Conservation (phyloP, 1,140 invertebrate genomes). For the Chrysomallon squamiferum region DNA sequence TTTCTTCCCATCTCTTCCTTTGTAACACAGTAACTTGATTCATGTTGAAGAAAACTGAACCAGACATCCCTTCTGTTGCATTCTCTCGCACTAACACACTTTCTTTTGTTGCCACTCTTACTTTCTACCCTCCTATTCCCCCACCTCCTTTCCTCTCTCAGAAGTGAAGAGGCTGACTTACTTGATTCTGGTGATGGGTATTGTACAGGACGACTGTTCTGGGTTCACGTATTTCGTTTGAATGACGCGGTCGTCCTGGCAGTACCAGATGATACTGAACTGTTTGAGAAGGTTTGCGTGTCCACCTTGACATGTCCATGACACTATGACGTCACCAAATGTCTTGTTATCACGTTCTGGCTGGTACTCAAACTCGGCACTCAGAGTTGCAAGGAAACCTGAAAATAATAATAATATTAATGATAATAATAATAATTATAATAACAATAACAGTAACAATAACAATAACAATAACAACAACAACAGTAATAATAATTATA, state of each 20-base stretch:
- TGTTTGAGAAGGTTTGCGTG: constrained; percentile 50
- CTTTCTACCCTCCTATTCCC: no score
- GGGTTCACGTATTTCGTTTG: constrained; percentile 56
- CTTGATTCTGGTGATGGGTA: constrained; percentile 56
- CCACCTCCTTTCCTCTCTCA: no score
- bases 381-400: constrained; percentile 46
- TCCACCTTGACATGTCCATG: constrained; percentile 51
- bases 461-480: no score
- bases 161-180: no score
- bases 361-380: constrained; percentile 38
- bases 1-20: no score
- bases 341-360: constrained; percentile 40
- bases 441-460: no score
- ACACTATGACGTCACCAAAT: constrained; percentile 51
- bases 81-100: no score
- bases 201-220: constrained; percentile 40
- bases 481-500: no score
- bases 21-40: no score
- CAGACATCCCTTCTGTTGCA: no score
- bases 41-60: no score
- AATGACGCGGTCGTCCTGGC: constrained; percentile 49
- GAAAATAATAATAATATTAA: constrained; percentile 2
- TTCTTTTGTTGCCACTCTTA: no score
- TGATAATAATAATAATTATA: not conserved
- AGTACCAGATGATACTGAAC: constrained; percentile 60